These are phyloP conservation scores for Podarcis siculus DNA, from an alignment of 2,797 vertebrate species.

Conservation along the genomic window DNA sequence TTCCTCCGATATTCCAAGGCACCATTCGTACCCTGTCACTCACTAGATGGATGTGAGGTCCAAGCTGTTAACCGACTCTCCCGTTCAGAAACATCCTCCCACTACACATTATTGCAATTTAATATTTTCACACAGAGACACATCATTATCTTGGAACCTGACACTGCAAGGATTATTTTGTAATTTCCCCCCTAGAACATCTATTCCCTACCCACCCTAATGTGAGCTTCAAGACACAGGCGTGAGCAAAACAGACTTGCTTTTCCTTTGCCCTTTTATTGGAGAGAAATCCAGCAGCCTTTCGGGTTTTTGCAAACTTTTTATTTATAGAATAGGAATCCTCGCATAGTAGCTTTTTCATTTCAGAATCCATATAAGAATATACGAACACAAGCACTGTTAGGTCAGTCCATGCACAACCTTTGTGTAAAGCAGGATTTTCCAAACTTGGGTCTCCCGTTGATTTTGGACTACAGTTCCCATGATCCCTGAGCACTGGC, in stretches of 20 bases:
- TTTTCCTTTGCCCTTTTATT: conserved; percentile 5
- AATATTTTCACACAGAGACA: conserved; percentile 98
- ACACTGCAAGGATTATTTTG: conserved; percentile 87
- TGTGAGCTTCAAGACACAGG: conserved; percentile 52
- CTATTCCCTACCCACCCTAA: conserved; percentile 45
- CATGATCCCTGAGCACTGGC: too few relatives aligned
- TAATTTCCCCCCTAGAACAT: conserved; percentile 76
- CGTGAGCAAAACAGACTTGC: conserved; percentile 49
- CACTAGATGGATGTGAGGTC: conserved; percentile 82
- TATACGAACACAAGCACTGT: too few relatives aligned
- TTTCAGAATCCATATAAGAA: background rate
- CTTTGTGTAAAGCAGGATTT: too few relatives aligned
- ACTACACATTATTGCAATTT: conserved; percentile 97
- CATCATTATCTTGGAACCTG: conserved; percentile 94
- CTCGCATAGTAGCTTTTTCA: background rate
- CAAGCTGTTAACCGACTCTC: conserved; percentile 87
- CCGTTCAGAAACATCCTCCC: conserved; percentile 90
- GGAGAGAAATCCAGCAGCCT: background rate
- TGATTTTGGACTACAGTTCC: too few relatives aligned
- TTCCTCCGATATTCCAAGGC: conserved; percentile 72
- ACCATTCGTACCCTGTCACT: conserved; percentile 96
- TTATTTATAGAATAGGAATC: background rate
- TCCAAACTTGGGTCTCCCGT: too few relatives aligned
- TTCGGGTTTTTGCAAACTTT: background rate
- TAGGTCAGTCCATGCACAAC: too few relatives aligned